These are phyloP conservation scores for Diplogasteroides magnus DNA, from an alignment of 1,140 invertebrate genomes.

Conservation along the genomic window DNA sequence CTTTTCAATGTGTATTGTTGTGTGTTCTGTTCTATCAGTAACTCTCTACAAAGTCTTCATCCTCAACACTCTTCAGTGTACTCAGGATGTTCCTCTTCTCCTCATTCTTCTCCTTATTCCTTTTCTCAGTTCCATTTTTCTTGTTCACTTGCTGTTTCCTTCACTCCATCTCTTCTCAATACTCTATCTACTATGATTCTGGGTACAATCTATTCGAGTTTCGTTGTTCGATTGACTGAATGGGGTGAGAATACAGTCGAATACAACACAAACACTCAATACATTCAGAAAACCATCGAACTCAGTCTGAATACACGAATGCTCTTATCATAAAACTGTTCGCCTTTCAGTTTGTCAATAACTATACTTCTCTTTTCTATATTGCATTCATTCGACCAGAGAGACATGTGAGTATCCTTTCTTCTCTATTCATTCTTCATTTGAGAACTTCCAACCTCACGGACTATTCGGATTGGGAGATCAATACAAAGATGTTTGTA, in stretches of 20 bases:
- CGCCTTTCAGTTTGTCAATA: slow-evolving; percentile 30
- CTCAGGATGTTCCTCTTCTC: not conserved
- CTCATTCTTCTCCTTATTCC: not conserved
- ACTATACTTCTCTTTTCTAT: slow-evolving; percentile 27
- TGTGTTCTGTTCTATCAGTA: slow-evolving; percentile 13
- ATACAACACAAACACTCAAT: not conserved
- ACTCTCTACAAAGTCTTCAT: slow-evolving; percentile 24
- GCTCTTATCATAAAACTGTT: slow-evolving; percentile 27
- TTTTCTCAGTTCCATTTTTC: slow-evolving; percentile 5
- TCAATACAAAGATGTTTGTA: slow-evolving; percentile 16
- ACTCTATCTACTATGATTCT: slow-evolving; percentile 29
- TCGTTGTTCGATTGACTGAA: slow-evolving; percentile 8
- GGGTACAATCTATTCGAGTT: slow-evolving; percentile 13
- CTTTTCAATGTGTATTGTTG: slow-evolving; percentile 22
- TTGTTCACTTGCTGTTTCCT: slow-evolving; percentile 18
- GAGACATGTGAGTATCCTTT: slow-evolving; percentile 8
- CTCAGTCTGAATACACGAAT: slow-evolving; percentile 22
- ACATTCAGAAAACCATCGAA: slow-evolving; percentile 23
- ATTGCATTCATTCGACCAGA: slow-evolving; percentile 28
- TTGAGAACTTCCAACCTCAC: slow-evolving; percentile 22
- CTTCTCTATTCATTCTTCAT: slow-evolving; percentile 3
- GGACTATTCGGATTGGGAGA: slow-evolving; percentile 24
- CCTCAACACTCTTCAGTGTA: slow-evolving; percentile 14
- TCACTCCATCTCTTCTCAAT: slow-evolving; percentile 21
- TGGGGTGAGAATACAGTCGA: slow-evolving; percentile 12